Base-by-base conservation (phyloP, 2,888 invertebrate species). In the Andricus curvator region DNA sequence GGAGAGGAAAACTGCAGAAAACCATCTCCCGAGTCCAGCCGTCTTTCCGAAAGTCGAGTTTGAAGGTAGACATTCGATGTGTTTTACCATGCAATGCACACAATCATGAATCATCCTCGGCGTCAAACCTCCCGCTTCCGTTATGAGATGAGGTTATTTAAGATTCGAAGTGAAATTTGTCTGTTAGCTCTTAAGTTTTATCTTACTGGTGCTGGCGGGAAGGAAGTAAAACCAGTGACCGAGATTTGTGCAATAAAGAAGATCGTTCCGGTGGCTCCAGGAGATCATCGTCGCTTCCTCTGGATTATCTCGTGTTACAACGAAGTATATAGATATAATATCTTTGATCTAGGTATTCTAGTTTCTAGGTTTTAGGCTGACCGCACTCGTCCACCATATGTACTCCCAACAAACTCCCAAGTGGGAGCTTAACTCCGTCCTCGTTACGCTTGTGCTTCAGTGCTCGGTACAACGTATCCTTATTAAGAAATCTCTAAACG, bases 381-480 rank as follows among this genome's bases (percentile, higher is more conserved):
- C 86, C 84, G 85, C 82, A 85, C 83, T 85, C 86, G 82, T 84
- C 83, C 83, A 83, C 85, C 85, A 85, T 86, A 74, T 85, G 85
- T 86, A 70, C 33, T 25, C 70, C 20, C 22, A 51, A 51, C n/a
- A 62, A 25, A 84, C 84, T 80, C 82, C 81, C 83, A 87, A 88
- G 87, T 87, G 85, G 88, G 84, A 87, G 84, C 85, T 74, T 86
- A 87, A 87, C 87, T 86, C 85, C 84, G 85, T 88, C 87, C 78
- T 83, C 85, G 83, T 85, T 84, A 86, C 86, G 86, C 79, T 76
- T 76, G 79, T 70, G 70, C 70, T 44, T 70, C 29, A 48, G 25
- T 51, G 17, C 8, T 60, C n/a, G 56, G 56, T 60, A n/a, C 56
- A 60, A 1, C 15, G 17, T 51, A 48, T 70, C 25, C 25, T 25